phyloP scores from a whole-genome alignment of 2,113 vertebrate genomes.

The Polyodon spathula region DNA sequence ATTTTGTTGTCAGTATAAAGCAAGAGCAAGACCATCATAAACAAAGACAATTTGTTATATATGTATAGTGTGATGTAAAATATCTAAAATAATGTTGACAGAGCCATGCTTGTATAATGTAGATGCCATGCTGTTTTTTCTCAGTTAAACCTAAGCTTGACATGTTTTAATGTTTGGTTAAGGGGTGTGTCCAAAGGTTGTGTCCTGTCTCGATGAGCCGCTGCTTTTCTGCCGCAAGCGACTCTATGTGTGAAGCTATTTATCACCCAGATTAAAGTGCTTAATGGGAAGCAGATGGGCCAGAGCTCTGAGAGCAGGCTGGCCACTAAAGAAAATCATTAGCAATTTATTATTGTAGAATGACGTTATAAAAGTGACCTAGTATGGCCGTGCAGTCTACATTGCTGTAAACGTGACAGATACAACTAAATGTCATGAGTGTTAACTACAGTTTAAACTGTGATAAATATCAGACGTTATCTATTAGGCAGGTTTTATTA shows the following conservation, averaged over 20 bases:
- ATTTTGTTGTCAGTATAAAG: too few relatives aligned
- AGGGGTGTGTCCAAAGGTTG: too few relatives aligned
- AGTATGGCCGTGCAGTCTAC: slow-evolving; percentile 26
- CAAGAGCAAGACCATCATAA: too few relatives aligned
- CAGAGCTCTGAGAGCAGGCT: slow-evolving; percentile 34
- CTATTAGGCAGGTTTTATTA: neutral
- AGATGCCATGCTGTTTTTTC: too few relatives aligned
- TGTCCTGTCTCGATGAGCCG: neutral
- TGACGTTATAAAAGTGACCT: slow-evolving; percentile 43
- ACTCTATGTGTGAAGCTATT: slow-evolving; percentile 17
- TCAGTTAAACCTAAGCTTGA: neutral
- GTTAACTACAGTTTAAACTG: neutral
- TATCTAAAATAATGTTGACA: too few relatives aligned
- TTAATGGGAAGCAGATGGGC: slow-evolving; percentile 48
- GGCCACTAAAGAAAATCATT: slow-evolving; percentile 59
- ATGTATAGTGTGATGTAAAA: too few relatives aligned
- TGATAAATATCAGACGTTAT: neutral
- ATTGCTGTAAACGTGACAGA: slow-evolving; percentile 7
- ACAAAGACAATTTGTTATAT: too few relatives aligned
- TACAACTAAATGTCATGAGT: neutral
- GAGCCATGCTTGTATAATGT: too few relatives aligned
- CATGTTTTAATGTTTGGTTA: neutral
- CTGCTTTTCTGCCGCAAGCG: slow-evolving; percentile 19
- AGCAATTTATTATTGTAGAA: slow-evolving; percentile 59
- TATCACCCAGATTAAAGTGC: slow-evolving; percentile 32